Evolutionary conservation across 2,113 vertebrate genomes (phyloP).

Genomic region (Gopherus flavomarginatus): DNA sequence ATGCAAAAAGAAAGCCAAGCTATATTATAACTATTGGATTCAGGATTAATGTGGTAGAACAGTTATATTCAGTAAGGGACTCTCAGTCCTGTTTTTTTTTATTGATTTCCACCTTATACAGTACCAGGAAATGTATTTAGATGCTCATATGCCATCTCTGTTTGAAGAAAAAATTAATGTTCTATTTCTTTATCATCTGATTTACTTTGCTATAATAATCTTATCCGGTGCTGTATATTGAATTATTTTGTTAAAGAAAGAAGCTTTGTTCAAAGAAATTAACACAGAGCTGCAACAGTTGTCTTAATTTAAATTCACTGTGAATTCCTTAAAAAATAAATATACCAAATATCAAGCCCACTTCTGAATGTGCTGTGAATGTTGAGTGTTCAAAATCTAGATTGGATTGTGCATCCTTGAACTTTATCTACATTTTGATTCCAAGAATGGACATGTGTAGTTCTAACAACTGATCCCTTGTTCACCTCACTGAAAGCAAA

Average conservation of each 20-base stretch:
- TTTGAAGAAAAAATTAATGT: neutral
- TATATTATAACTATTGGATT: rapidly evolving
- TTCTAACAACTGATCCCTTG: conserved; percentile 17
- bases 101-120: neutral
- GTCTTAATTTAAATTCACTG: conserved; percentile 35
- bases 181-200: neutral
- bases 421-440: conserved; percentile 35
- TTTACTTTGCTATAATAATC: neutral
- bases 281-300: neutral
- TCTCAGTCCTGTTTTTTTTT: neutral
- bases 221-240: neutral
- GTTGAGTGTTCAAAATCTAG: conserved; percentile 6
- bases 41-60: neutral
- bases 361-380: conserved; percentile 32
- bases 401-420: neutral
- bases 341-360: conserved; percentile 36
- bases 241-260: neutral
- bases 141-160: neutral
- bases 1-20: neutral
- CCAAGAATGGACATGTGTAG: neutral
- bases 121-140: neutral
- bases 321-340: conserved; percentile 31
- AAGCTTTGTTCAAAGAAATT: conserved; percentile 17
- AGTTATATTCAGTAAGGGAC: neutral
- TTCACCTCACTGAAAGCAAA: conserved; percentile 14